A percentile compares a stretch with the other conserved stretches of the same genome.
These are phyloP conservation scores for Agelaius tricolor DNA, from an alignment of 2,113 vertebrate species.

Conservation along the genomic window DNA sequence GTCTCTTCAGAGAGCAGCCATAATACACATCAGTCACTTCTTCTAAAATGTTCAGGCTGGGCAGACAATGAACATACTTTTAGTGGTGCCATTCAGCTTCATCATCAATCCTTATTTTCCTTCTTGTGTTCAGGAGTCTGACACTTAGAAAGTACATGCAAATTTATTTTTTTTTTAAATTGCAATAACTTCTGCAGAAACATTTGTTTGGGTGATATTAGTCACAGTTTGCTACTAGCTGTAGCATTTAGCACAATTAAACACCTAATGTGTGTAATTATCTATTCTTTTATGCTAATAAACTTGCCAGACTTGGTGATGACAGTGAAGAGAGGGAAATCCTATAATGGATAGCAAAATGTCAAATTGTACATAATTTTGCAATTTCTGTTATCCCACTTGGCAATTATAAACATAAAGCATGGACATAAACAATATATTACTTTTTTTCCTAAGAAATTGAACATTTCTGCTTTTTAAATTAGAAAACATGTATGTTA, in stretches of 20 bases:
- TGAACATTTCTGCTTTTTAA: neutral
- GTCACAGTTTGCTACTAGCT: neutral
- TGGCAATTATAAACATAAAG: neutral
- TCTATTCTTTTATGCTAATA: neutral
- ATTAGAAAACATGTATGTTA: neutral
- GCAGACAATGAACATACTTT: neutral
- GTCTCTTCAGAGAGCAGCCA: neutral
- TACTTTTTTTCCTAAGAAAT: neutral
- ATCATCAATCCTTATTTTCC: neutral
- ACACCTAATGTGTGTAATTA: neutral
- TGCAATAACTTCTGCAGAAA: neutral
- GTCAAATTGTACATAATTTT: neutral
- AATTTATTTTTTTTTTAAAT: neutral
- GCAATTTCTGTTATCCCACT: neutral
- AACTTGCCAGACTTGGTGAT: neutral
- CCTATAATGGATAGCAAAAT: neutral
- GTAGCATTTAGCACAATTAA: neutral
- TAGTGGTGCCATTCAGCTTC: neutral
- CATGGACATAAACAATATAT: neutral
- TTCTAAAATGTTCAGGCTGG: neutral
- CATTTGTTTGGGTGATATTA: neutral
- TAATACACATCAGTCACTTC: neutral
- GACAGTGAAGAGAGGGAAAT: neutral
- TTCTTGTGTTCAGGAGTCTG: neutral
- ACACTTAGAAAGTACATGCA: neutral